phyloP scores from a whole-genome alignment of 1,140 invertebrate species.

The Drosophila sproati region DNA sequence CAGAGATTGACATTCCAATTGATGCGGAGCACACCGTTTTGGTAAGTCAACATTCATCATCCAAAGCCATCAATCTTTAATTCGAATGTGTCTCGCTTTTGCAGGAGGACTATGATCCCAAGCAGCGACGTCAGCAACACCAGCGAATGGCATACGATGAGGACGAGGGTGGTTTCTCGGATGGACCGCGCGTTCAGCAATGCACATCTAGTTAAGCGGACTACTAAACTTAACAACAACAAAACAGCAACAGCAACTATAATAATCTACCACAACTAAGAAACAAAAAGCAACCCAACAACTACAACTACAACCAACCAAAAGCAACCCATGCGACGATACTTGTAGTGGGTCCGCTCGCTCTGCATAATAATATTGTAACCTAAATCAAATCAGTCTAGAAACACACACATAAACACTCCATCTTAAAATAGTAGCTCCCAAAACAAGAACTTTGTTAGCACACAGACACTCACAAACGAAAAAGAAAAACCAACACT shows the following conservation, averaged over 20 bases:
- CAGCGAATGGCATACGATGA: conserved; percentile 88
- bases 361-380: conserved; percentile 40
- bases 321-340: conserved; percentile 24
- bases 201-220: conserved; percentile 91
- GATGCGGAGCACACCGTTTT: conserved; percentile 89
- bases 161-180: conserved; percentile 85
- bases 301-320: not conserved
- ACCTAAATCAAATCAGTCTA: conserved; percentile 30
- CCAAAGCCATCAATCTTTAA: no score
- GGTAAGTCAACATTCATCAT: conserved; percentile 52
- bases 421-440: conserved; percentile 48
- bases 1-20: conserved; percentile 90
- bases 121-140: conserved; percentile 86
- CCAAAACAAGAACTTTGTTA: conserved; percentile 4
- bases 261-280: not conserved
- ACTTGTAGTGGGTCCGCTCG: conserved; percentile 17
- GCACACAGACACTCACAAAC: conserved; percentile 12
- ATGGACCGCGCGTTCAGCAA: conserved; percentile 88
- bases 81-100: not conserved
- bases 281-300: not conserved
- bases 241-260: not conserved
- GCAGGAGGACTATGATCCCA: conserved; percentile 87
- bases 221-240: conserved; percentile 42
- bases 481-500: conserved; percentile 14
- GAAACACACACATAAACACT: conserved; percentile 35